phyloP scores from a whole-genome alignment of 2,888 invertebrate genomes.

The Steromphala cineraria region DNA sequence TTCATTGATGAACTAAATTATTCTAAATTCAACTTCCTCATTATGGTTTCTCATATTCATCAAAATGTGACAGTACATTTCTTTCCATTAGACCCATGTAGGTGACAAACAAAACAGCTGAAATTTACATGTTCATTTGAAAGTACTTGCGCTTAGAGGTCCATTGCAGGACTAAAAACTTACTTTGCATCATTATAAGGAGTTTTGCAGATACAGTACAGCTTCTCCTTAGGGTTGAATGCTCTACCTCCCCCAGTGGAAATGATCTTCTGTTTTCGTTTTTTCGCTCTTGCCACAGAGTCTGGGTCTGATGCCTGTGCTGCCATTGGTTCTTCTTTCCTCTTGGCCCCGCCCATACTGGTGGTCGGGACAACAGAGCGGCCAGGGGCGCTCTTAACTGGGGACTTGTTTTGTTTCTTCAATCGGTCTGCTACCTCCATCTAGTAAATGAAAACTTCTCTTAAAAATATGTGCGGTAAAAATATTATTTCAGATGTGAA shows the following conservation, averaged over 20 bases:
- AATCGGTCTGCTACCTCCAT: constrained; percentile 57
- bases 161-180: constrained; percentile 62
- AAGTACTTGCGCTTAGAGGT: too few relatives aligned
- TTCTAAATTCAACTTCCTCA: too few relatives aligned
- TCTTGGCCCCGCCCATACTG: background rate
- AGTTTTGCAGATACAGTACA: constrained; percentile 93
- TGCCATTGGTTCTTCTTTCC: constrained; percentile 19
- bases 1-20: too few relatives aligned
- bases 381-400: constrained; percentile 27
- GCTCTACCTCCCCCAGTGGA: constrained; percentile 58
- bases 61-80: background rate
- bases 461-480: too few relatives aligned
- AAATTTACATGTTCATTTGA: too few relatives aligned
- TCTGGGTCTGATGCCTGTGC: constrained; percentile 11
- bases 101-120: too few relatives aligned
- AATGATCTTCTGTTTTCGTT: constrained; percentile 69
- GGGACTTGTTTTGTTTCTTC: constrained; percentile 48
- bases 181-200: constrained; percentile 96
- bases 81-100: too few relatives aligned
- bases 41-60: too few relatives aligned
- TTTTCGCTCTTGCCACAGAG: constrained; percentile 41
- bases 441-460: constrained; percentile 33
- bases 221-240: constrained; percentile 63
- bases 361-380: constrained; percentile 3
- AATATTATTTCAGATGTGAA: too few relatives aligned